Base-by-base conservation (phyloP, 2,113 vertebrate genomes). In the Ailurus styani region DNA sequence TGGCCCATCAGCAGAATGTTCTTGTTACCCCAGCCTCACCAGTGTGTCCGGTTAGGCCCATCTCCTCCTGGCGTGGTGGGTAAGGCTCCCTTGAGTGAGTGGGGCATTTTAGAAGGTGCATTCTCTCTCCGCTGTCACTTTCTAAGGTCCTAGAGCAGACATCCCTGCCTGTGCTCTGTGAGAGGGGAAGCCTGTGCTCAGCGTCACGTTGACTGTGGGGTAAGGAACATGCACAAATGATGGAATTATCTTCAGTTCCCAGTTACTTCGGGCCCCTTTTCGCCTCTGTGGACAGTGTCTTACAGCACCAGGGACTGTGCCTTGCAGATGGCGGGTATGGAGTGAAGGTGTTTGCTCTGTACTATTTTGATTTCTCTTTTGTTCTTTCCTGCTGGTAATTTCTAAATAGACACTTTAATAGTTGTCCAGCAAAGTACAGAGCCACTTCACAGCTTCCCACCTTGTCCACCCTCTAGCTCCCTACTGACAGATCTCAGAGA, bases 291-390 rank as follows among this genome's bases (percentile, higher is more conserved):
- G 73, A 79, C 31, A 7, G 55, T 15, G 57, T 29, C 29, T 50
- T 37, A 54, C 0, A 40, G 86, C 14, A 7, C 34, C 21, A 45
- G 40, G n/a, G n/a, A 31, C 8, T 14, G 14, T 42, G 78, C 55
- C 45, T 64, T 57, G 31, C 14, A 72, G 73, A 57, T 77, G 5
- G 0, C 17, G n/a, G 31, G 5, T 12, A 2, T 78, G 31, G 25
- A 25, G 75, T 45, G 27, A 94, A 21, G 47, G 57, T 20, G 34
- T 90, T 72, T 54, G n/a, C 68, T 87, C 50, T 83, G 60, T 86
- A 29, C 87, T 93, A 37, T 52, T 93, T 94, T 79, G 70, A 0
- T 83, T 89, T 85, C 25, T 93, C 66, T 93, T 57, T 82, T 72
- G 52, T 73, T 78, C 66, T 81, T 73, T 70, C 37, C 17, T 78